Evolutionary conservation across 1,140 invertebrate species (phyloP).

Genomic region (Phymastichus coffea): DNA sequence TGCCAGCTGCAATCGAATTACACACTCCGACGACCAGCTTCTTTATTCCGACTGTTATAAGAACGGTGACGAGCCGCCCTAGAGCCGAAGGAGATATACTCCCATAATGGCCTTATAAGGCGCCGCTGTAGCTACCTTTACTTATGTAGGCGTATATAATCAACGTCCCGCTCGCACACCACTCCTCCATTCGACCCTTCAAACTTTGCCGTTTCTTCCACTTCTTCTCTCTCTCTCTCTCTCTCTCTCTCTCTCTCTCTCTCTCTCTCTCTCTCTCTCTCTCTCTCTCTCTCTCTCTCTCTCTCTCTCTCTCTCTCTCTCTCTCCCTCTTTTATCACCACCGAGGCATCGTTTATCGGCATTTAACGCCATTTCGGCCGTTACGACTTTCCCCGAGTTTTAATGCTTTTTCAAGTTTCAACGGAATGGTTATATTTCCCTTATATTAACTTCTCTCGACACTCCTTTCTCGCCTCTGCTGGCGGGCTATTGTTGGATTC

Average conservation of each 20-base stretch:
- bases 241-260: background rate
- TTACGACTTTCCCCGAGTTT: constrained; percentile 1
- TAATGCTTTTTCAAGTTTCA: background rate
- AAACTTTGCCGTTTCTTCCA: no score
- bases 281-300: no score
- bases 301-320: background rate
- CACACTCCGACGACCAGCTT: constrained; percentile 12
- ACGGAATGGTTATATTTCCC: background rate
- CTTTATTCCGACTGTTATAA: constrained; percentile 14
- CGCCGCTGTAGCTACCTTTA: no score
- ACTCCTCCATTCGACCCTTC: no score
- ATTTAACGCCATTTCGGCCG: background rate
- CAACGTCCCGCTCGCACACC: no score
- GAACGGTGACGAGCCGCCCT: background rate
- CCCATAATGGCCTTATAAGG: constrained; percentile 5
- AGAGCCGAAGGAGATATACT: background rate
- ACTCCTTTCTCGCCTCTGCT: no score
- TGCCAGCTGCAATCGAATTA: constrained; percentile 25
- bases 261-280: no score
- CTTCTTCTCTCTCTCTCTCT: background rate
- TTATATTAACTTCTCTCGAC: background rate
- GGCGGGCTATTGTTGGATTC: no score
- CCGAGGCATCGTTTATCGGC: background rate
- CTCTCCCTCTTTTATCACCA: background rate
- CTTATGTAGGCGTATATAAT: constrained; percentile 1